Evolutionary conservation across 2,113 vertebrate genomes (phyloP), one percentile per base, ranked within the genome.

Genomic region (Xenopus laevis): DNA sequence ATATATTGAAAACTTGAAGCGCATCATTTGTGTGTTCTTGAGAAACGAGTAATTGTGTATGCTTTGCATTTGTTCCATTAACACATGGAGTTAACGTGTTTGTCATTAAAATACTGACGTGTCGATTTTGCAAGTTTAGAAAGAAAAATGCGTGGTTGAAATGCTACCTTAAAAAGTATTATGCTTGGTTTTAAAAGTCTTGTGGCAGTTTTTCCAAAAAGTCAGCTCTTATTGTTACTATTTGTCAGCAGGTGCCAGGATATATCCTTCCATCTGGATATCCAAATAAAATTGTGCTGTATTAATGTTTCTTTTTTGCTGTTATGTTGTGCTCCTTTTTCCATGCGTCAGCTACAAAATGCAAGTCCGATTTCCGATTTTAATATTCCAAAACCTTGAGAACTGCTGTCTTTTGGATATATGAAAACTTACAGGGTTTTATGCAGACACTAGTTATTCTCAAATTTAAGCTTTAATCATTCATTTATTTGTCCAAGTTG

Each of bases 281-380:
- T 40, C 60, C 59, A 33, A 52, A 70, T 70, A 77, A 77, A 64
- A 64, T 77, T 77, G 74, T 77, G 74, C 74, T 77, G 74, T 55
- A 55, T 55, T 53, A 44, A 61, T 50, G 52, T 52, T 76, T 69
- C 46, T 21, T 76, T 63, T 77, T 77, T 63, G 66, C 67, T 53
- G 40, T 23, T 46, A 27, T 59, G 52, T 77, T 70, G 66, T 70
- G 66, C 67, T 70, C 66, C 59, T 77, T 67, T 27, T 70, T 77
- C 66, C 60, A 77, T 70, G 69, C 69, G 67, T 67, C 74, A 64
- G 74, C 70, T 70, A 68, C 45, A 70, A 77, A 60, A 75, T 23
- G 69, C 65, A 74, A 23, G 40, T 66, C n/a, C n/a, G n/a, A n/a
- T n/a, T 7, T 46, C 65, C 33, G 21, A 66, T 18, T 21, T 77